Evolutionary conservation across 2,797 vertebrate genomes (phyloP).

Genomic region (Channa striata): DNA sequence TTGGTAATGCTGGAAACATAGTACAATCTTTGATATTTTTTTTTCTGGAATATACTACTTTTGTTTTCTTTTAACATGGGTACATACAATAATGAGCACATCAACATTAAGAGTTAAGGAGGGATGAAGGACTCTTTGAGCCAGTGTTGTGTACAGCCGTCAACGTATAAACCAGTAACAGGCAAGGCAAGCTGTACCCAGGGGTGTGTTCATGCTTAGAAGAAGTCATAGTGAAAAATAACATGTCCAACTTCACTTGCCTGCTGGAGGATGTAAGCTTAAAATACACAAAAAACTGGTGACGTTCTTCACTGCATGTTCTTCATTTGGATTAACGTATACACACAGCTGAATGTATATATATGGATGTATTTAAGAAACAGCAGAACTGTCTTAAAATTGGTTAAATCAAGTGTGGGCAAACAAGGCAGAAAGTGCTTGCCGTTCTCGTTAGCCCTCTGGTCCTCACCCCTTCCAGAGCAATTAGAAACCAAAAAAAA

Average conservation of each 20-base stretch:
- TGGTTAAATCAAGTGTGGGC: constrained; percentile 73
- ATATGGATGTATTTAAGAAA: constrained; percentile 81
- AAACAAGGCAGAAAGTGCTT: constrained; percentile 78
- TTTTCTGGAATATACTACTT: constrained; percentile 82
- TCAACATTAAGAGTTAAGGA: constrained; percentile 80
- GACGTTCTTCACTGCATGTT: constrained; percentile 67
- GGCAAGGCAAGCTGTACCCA: constrained; percentile 77
- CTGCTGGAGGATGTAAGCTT: constrained; percentile 65
- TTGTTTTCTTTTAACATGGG: constrained; percentile 81
- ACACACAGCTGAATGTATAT: constrained; percentile 84
- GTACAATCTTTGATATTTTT: constrained; percentile 86
- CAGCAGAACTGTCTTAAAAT: constrained; percentile 73
- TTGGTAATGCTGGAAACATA: constrained; percentile 85
- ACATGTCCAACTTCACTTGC: constrained; percentile 69
- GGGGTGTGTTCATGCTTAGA: constrained; percentile 78
- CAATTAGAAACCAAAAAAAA: constrained; percentile 73
- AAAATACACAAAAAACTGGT: constrained; percentile 61
- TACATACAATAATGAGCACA: constrained; percentile 84
- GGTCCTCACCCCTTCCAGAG: constrained; percentile 65
- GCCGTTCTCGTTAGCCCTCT: constrained; percentile 69
- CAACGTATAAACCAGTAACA: constrained; percentile 76
- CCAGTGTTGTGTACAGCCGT: constrained; percentile 77
- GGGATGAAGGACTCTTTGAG: constrained; percentile 78
- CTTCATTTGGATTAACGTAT: constrained; percentile 79
- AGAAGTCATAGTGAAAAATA: constrained; percentile 72